A percentile compares a stretch with the other conserved stretches of the same genome.
Conservation (phyloP, 2,888 invertebrate genomes). For the Apeira syringaria region DNA sequence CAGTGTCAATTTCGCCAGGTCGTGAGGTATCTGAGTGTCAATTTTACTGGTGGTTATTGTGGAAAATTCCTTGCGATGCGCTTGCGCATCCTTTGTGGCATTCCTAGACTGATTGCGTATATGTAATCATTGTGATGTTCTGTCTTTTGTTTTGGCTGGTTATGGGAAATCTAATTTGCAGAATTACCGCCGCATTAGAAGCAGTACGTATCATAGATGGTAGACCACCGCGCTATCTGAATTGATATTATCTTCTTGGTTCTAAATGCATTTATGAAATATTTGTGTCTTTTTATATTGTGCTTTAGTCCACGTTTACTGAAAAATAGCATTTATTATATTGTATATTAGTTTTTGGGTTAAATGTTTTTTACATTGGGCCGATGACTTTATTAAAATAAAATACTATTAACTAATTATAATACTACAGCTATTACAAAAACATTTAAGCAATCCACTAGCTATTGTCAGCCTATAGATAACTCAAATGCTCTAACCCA, state of each 20-base stretch:
- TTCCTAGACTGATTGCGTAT: slow-evolving; percentile 62
- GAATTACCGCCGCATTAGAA: slow-evolving; percentile 17
- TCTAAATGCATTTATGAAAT: too few species aligned
- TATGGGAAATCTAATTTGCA: slow-evolving; percentile 35
- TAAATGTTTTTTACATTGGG: too few species aligned
- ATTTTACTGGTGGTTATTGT: slow-evolving; percentile 52
- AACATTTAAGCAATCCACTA: too few species aligned
- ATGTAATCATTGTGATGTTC: slow-evolving; percentile 55
- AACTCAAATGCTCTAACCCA: too few species aligned
- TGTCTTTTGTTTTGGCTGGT: slow-evolving; percentile 35
- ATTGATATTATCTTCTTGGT: neutral
- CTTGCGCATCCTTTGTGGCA: slow-evolving; percentile 61
- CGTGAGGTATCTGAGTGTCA: slow-evolving; percentile 58
- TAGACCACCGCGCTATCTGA: slow-evolving; percentile 2
- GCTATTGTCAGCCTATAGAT: too few species aligned
- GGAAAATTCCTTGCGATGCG: slow-evolving; percentile 34
- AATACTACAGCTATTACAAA: too few species aligned
- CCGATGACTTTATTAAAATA: too few species aligned
- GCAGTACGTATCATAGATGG: slow-evolving; percentile 10
- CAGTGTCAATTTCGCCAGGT: slow-evolving; percentile 62
- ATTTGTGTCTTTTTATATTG: too few species aligned
- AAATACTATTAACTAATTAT: too few species aligned
- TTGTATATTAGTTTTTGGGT: too few species aligned
- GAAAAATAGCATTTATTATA: too few species aligned
- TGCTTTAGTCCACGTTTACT: too few species aligned